Evolutionary conservation across 1,140 invertebrate species (phyloP).

Genomic region (Drosophila paulistorum): DNA sequence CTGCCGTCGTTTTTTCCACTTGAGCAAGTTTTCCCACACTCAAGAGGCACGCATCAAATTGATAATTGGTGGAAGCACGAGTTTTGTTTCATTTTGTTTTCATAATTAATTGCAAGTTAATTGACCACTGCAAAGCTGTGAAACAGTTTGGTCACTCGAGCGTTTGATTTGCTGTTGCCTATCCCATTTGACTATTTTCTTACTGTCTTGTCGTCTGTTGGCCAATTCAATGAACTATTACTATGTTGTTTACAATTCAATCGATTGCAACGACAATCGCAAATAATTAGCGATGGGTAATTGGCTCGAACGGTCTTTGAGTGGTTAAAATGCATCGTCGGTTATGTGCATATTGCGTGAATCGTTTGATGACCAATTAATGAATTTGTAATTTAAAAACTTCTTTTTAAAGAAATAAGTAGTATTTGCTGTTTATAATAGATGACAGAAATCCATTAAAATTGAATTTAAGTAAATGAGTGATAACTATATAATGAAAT

Average conservation of each 20-base stretch:
- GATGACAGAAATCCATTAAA: too few species aligned
- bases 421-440: too few species aligned
- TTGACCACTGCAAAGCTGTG: constrained; percentile 49
- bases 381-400: too few species aligned
- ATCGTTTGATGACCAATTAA: background rate
- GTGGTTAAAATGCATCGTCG: background rate
- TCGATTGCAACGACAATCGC: constrained; percentile 9
- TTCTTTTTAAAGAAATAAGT: too few species aligned
- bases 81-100: constrained; percentile 48
- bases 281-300: background rate
- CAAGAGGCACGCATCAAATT: constrained; percentile 57
- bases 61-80: constrained; percentile 61
- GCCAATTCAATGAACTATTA: constrained; percentile 29
- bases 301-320: constrained; percentile 5
- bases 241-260: constrained; percentile 1
- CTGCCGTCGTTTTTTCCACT: constrained; percentile 66
- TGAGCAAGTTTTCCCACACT: constrained; percentile 75
- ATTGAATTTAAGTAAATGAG: too few species aligned
- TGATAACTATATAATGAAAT: too few species aligned
- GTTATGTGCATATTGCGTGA: background rate
- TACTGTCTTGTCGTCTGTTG: constrained; percentile 1
- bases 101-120: constrained; percentile 78
- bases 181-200: background rate
- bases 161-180: constrained; percentile 31
- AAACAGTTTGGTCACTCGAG: constrained; percentile 52